A percentile compares a stretch with the other conserved stretches of the same genome.
phyloP scores from a whole-genome alignment of 2,113 vertebrate species.

The Empidonax traillii region DNA sequence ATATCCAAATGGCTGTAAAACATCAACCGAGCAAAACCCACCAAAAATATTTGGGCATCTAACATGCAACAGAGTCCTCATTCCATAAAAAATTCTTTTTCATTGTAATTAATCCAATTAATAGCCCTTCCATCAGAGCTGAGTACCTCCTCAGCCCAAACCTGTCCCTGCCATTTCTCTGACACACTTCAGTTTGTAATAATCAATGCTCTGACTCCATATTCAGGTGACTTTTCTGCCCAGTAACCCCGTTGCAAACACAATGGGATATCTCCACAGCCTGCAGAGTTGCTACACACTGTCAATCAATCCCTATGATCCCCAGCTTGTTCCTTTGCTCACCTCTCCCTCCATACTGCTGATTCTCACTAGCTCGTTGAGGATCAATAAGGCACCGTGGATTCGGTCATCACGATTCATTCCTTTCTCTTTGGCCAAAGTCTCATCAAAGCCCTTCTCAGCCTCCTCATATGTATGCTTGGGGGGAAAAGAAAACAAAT shows the following conservation, averaged over 20 bases:
- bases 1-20: not conserved
- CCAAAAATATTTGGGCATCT: not conserved
- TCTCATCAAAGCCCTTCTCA: conserved; percentile 97
- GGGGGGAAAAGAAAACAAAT: not conserved
- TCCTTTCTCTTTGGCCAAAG: conserved; percentile 95
- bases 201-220: not conserved
- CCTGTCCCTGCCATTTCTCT: not conserved
- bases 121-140: not conserved
- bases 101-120: not conserved
- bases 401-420: conserved; percentile 97
- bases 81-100: not conserved
- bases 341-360: conserved; percentile 99
- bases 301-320: not conserved
- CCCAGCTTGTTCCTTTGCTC: not conserved
- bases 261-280: not conserved
- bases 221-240: not conserved
- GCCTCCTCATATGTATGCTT: conserved; percentile 98
- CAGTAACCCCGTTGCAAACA: not conserved
- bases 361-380: conserved; percentile 97
- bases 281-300: not conserved
- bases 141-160: not conserved
- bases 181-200: not conserved
- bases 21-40: not conserved
- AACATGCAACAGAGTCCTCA: not conserved
- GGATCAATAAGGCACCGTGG: conserved; percentile 93